phyloP scores from a whole-genome alignment of 2,797 vertebrate genomes.

The Balearica regulorum region DNA sequence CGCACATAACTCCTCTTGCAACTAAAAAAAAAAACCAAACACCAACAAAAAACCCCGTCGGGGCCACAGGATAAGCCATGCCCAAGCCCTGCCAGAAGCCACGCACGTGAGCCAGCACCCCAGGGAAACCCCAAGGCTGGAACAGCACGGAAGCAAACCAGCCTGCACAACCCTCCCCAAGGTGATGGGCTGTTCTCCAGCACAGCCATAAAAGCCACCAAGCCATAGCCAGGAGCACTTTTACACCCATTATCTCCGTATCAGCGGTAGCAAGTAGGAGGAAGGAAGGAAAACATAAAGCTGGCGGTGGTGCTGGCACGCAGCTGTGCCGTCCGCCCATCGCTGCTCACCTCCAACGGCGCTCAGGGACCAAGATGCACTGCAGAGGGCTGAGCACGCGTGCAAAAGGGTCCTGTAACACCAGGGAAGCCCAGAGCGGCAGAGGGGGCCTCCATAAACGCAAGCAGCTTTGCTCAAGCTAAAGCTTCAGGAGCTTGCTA shows the following conservation, averaged over 20 bases:
- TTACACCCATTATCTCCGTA: not conserved
- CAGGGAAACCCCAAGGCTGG: not conserved
- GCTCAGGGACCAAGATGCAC: rapidly evolving
- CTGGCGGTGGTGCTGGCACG: not conserved
- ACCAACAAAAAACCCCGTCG: not conserved
- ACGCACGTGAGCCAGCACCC: rapidly evolving
- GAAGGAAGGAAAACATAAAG: not conserved
- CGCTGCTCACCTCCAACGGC: rapidly evolving
- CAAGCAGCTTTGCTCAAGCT: not conserved
- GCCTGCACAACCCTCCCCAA: not conserved
- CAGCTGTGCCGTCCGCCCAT: rapidly evolving
- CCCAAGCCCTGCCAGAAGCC: not conserved
- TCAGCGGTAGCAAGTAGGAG: not conserved
- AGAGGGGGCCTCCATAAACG: not conserved
- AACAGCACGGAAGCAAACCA: not conserved
- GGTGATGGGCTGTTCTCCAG: not conserved
- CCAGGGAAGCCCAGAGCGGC: not conserved
- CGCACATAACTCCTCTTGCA: rapidly evolving
- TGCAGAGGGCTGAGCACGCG: not conserved
- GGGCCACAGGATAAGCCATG: not conserved
- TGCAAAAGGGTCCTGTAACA: not conserved
- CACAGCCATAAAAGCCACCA: not conserved
- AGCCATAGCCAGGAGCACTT: not conserved
- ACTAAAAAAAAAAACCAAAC: not conserved
- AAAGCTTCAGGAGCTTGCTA: not conserved